A percentile compares a stretch with the other conserved stretches of the same genome.
These are phyloP conservation scores for Geophilus truncorum DNA, from an alignment of 2,888 invertebrate genomes.

Conservation along the genomic window DNA sequence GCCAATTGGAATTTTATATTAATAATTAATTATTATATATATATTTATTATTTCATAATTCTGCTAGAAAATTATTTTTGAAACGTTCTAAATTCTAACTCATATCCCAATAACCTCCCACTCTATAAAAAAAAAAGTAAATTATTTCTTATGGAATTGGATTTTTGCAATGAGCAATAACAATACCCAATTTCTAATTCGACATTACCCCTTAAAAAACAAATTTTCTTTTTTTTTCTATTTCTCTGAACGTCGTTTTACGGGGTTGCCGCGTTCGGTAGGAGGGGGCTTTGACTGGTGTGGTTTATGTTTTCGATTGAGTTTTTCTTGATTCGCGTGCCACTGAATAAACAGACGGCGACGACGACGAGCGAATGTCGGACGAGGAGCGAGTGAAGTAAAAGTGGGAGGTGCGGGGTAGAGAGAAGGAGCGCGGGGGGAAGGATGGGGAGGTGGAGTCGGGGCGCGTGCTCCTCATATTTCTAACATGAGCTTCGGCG, in stretches of 20 bases:
- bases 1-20: too few species aligned
- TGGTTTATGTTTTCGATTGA: conserved; percentile 12
- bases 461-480: conserved; percentile 23
- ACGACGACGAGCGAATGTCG: conserved; percentile 20
- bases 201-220: background rate
- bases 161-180: too few species aligned
- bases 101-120: too few species aligned
- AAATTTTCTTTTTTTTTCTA: background rate
- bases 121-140: too few species aligned
- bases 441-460: background rate
- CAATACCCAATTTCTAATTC: too few species aligned
- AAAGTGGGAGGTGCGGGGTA: background rate
- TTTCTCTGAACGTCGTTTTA: background rate
- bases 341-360: conserved; percentile 16
- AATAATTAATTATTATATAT: too few species aligned
- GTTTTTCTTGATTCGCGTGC: conserved; percentile 16
- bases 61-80: too few species aligned
- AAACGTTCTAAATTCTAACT: too few species aligned
- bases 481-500: conserved; percentile 29
- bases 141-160: too few species aligned
- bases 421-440: background rate
- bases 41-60: too few species aligned
- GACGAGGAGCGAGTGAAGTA: background rate
- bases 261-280: background rate
- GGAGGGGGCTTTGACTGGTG: background rate